phyloP scores from a whole-genome alignment of 2,113 vertebrate genomes.

The Podarcis cretensis region DNA sequence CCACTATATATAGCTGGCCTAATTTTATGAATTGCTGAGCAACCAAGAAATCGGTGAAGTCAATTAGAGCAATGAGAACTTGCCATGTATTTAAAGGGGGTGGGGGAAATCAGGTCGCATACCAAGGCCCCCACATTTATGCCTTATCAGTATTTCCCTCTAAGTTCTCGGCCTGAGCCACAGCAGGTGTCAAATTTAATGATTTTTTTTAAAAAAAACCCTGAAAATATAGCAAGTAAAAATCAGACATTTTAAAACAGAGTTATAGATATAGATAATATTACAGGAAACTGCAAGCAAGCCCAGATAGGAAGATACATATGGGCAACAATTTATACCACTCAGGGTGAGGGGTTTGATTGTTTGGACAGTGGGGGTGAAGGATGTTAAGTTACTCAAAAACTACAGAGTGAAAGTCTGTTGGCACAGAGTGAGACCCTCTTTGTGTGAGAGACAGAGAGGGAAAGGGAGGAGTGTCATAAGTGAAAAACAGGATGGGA shows the following conservation, averaged over 20 bases:
- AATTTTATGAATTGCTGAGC: slow-evolving; percentile 57
- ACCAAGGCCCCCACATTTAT: slow-evolving; percentile 54
- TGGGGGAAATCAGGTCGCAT: slow-evolving; percentile 40
- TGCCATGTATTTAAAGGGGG: neutral
- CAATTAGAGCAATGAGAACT: neutral
- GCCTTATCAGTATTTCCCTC: neutral
- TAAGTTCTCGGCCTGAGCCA: neutral
- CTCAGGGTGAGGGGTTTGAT: too few species aligned
- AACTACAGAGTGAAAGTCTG: too few species aligned
- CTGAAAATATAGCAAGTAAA: slow-evolving; percentile 4
- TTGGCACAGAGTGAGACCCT: too few species aligned
- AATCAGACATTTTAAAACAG: neutral
- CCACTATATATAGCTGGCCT: slow-evolving; percentile 55
- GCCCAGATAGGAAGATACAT: neutral
- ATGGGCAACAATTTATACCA: too few species aligned
- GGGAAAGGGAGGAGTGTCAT: too few species aligned
- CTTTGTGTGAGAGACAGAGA: too few species aligned
- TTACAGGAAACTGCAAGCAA: neutral
- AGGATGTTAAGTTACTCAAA: too few species aligned
- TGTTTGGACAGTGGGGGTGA: too few species aligned
- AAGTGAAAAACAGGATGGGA: too few species aligned
- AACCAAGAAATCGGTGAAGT: slow-evolving; percentile 34
- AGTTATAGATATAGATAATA: neutral
- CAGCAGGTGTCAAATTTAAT: neutral
- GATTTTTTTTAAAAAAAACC: neutral